Percentiles rank a stretch among this genome's conserved stretches.
phyloP scores from a whole-genome alignment of 2,113 vertebrate genomes.

The Dolichotis patagonum region DNA sequence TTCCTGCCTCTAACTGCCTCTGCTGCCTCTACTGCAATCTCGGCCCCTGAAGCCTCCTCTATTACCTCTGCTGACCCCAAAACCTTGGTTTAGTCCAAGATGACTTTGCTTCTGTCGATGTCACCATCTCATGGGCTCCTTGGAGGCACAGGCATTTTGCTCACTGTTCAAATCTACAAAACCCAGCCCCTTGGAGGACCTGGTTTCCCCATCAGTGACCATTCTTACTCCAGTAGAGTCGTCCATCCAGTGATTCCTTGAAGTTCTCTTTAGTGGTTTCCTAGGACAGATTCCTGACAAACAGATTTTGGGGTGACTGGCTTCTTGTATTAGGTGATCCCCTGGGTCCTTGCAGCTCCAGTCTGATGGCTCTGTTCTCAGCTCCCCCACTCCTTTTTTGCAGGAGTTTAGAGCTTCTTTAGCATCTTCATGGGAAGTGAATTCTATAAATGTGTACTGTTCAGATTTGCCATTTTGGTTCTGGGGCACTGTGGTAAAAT shows the following conservation, averaged over 20 bases:
- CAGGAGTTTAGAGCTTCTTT: not conserved
- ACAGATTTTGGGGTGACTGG: conserved; percentile 93
- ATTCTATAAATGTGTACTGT: not conserved
- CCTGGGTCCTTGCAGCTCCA: conserved; percentile 86
- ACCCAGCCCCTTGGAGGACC: conserved; percentile 95
- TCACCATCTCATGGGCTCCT: not conserved
- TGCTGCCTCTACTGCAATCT: not conserved
- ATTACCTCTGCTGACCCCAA: conserved; percentile 86
- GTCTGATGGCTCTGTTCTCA: not conserved
- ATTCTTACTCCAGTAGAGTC: conserved; percentile 91
- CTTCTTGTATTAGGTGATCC: conserved; percentile 69
- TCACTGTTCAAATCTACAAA: conserved; percentile 96
- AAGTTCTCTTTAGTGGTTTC: conserved; percentile 94
- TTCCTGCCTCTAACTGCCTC: not conserved
- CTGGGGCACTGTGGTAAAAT: not conserved
- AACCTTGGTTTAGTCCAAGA: not conserved
- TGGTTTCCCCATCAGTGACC: conserved; percentile 95
- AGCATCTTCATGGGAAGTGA: not conserved
- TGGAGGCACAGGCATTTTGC: conserved; percentile 82
- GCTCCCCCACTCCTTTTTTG: not conserved
- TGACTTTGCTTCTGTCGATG: not conserved
- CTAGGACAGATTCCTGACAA: conserved; percentile 95
- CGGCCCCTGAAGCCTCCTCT: conserved; percentile 73
- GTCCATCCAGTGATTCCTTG: conserved; percentile 94
- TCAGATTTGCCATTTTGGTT: not conserved